phyloP scores from a whole-genome alignment of 2,113 vertebrate species.

The Candoia aspera region DNA sequence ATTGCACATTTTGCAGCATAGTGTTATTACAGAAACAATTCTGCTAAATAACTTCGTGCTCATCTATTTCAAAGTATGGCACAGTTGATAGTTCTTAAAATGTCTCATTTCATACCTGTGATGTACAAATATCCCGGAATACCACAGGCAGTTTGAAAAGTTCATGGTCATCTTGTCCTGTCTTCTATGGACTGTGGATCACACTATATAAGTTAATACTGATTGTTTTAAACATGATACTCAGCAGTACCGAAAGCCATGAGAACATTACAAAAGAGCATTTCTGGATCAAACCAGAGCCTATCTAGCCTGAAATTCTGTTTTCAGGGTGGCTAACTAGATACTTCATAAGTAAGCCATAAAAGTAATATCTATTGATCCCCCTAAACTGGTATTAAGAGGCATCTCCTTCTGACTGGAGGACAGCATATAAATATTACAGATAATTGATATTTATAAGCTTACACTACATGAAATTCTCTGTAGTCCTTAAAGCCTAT shows the following conservation, averaged over 20 bases:
- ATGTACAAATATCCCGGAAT: not conserved
- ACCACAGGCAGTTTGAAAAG: not conserved
- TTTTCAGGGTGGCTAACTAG: not conserved
- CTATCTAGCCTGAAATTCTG: not conserved
- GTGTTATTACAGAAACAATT: conserved; percentile 15
- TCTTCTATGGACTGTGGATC: not conserved
- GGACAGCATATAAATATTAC: not conserved
- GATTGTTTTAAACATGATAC: not conserved
- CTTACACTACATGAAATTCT: not conserved
- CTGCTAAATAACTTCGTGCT: conserved; percentile 3
- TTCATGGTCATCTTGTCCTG: not conserved
- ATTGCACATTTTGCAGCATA: conserved; percentile 6
- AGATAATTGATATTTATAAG: not conserved
- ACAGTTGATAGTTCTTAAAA: conserved; percentile 9
- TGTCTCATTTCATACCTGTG: conserved; percentile 13
- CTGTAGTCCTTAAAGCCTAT: not conserved
- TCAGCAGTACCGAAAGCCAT: not conserved
- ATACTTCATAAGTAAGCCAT: not conserved
- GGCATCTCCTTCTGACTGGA: not conserved
- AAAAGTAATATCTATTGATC: not conserved
- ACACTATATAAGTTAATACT: not conserved
- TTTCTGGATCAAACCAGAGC: not conserved
- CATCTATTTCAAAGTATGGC: not conserved
- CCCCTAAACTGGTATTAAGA: not conserved
- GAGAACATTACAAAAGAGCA: not conserved